Evolutionary conservation across 2,888 invertebrate species (phyloP), one percentile per base, ranked within the genome.

Genomic region (Polyommatus icarus): DNA sequence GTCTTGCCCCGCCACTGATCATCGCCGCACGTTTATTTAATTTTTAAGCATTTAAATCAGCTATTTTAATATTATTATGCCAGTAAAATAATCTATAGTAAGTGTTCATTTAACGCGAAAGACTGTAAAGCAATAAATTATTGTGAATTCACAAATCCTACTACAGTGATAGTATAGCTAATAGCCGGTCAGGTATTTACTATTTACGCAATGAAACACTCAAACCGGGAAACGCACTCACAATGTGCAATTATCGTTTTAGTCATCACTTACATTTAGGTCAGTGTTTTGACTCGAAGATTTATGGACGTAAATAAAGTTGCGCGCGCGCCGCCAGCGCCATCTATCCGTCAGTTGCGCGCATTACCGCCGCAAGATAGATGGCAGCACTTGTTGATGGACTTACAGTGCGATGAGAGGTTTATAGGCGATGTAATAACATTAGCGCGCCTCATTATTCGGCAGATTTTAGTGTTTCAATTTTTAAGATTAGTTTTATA

Each of bases 301-400:
- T 82, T 82, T 82, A 83, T 81, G 46, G 80, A 80, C 75, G 80
- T 83, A 82, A 82, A 80, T 82, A 82, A 82, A 81, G 71, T 50
- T 84, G 86, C 87, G 87, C 87, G 81, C 82, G 85, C 88, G 87
- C 87, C 78, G 81, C 83, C 81, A 85, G 54, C 92, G 90, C 92
- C 92, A 92, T 93, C 93, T 93, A 84, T 93, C 93, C 88, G 84
- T 93, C 92, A 88, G 80, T 91, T 84, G 81, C 80, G 81, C 81
- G 87, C 93, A 92, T 93, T 92, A 91, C 89, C 82, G 84, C 79
- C 82, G 82, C 84, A 83, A 88, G 90, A 93, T 89, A 93, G 93
- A 92, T 92, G 93, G 91, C 93, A 89, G 88, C 87, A 90, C 88
- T 81, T 86, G 90, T 76, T 85, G 88, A 92, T 80, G 83, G 91